phyloP scores from a whole-genome alignment of 2,113 vertebrate genomes.

The Onychorhynchus coronatus region DNA sequence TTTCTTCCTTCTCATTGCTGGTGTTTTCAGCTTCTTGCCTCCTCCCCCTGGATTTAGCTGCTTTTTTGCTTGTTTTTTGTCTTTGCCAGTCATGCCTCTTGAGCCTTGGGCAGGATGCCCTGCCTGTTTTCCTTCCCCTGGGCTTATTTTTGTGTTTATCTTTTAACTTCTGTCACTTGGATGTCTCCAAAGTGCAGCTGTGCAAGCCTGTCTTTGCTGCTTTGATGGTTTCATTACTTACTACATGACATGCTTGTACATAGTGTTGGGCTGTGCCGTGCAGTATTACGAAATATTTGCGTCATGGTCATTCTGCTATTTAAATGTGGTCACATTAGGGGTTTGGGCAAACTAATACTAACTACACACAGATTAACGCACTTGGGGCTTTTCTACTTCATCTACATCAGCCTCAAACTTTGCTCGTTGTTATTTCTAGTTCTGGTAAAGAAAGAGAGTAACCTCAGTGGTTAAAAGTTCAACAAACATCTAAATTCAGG shows the following conservation, averaged over 20 bases:
- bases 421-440: not conserved
- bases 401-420: not conserved
- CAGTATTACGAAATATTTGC: not conserved
- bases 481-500: not conserved
- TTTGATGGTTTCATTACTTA: not conserved
- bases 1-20: not conserved
- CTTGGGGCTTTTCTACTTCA: not conserved
- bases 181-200: not conserved
- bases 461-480: not conserved
- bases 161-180: not conserved
- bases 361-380: not conserved
- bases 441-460: not conserved
- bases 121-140: not conserved
- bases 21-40: not conserved
- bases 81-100: not conserved
- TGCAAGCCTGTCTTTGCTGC: not conserved
- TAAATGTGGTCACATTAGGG: not conserved
- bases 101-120: not conserved
- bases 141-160: not conserved
- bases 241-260: rapidly evolving
- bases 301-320: not conserved
- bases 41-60: not conserved
- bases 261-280: not conserved
- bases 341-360: not conserved
- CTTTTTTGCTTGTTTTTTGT: not conserved